Conservation (phyloP, 2,113 vertebrate genomes). For the Pseudopipra pipra region DNA sequence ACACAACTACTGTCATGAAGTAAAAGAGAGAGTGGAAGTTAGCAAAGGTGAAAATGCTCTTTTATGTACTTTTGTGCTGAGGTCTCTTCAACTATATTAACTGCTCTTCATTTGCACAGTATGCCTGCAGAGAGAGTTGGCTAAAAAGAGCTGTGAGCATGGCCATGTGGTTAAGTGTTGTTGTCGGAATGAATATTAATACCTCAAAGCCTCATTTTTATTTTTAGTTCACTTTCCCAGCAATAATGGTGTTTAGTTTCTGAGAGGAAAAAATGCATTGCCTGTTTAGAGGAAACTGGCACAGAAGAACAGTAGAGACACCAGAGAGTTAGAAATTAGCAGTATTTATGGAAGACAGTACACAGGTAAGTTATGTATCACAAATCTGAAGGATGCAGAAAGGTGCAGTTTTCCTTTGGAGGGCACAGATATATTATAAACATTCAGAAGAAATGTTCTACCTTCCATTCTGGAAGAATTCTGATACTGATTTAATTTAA, state of each 20-base stretch:
- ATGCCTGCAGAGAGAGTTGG: conserved; percentile 7
- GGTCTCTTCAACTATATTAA: neutral
- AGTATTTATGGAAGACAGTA: conserved; percentile 54
- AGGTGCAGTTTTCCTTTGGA: neutral
- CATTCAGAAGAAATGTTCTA: neutral
- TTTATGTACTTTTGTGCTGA: neutral
- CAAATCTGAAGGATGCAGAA: neutral
- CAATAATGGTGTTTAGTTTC: neutral
- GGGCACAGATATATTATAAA: neutral
- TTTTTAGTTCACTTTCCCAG: neutral
- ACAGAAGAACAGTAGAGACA: neutral
- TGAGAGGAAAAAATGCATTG: neutral
- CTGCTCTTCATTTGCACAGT: neutral
- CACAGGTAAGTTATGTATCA: neutral
- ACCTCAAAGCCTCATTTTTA: neutral
- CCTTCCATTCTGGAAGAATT: neutral
- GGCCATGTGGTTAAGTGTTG: neutral
- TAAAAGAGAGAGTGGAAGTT: conserved; percentile 19
- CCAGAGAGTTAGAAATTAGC: neutral
- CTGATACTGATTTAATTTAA: neutral
- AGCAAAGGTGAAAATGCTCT: conserved; percentile 7
- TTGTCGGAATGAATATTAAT: neutral
- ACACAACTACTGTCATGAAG: neutral
- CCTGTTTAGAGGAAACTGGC: neutral
- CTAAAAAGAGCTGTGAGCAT: neutral